Conservation (phyloP, 2,113 vertebrate genomes). For the Apteryx mantelli region DNA sequence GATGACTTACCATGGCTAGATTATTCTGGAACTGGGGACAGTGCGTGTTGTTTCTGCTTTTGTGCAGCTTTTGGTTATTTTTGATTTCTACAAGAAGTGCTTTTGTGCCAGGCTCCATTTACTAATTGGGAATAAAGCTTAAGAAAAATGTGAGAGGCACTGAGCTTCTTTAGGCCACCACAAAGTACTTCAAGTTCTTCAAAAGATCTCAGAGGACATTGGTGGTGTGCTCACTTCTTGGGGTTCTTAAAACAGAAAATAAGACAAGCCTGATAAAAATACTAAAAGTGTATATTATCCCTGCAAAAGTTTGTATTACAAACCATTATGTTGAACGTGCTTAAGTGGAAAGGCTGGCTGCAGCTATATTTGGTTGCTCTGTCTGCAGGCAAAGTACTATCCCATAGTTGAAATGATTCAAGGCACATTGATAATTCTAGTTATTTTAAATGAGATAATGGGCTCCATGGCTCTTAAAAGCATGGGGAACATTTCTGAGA, state of each 20-base stretch:
- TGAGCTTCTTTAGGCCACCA: background rate
- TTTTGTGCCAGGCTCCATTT: background rate
- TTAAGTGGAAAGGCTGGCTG: background rate
- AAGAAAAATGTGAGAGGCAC: background rate
- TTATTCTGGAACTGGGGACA: background rate
- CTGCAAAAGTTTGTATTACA: background rate
- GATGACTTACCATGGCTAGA: background rate
- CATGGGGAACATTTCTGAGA: background rate
- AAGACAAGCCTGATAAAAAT: background rate
- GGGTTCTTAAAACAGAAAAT: background rate
- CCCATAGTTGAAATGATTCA: background rate
- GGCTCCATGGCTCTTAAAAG: constrained; percentile 1
- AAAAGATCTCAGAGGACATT: background rate
- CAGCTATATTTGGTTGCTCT: background rate
- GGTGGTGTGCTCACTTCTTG: rapidly evolving
- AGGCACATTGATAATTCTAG: background rate
- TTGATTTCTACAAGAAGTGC: background rate
- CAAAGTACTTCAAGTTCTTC: background rate
- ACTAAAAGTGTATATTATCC: background rate
- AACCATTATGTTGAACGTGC: background rate
- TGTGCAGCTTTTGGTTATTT: background rate
- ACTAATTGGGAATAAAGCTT: background rate
- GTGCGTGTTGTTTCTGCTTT: background rate
- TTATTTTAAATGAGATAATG: constrained; percentile 20
- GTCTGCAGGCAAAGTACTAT: background rate